Base-by-base conservation (phyloP, 2,888 invertebrate species). In the Chymomyza amoena region DNA sequence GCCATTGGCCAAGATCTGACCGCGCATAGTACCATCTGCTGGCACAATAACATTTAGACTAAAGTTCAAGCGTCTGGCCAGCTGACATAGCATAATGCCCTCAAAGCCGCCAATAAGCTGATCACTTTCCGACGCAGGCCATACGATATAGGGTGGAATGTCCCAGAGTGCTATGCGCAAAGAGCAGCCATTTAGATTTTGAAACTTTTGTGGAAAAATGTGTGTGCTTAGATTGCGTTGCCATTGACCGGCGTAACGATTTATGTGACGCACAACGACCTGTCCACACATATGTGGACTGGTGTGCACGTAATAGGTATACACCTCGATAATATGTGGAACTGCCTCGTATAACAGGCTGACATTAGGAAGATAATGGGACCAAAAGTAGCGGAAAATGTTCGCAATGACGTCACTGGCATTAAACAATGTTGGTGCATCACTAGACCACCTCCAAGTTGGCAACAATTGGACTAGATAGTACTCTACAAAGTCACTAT, bases 11-110 rank as follows among this genome's bases (percentile, higher is more conserved):
- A 77, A 70, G 10, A 73, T 57, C 13, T 56, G 66, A 1, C 85
- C 84, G 3, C 80, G 75, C 32, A 76, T 70, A 36, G 80, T 77
- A 54, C 73, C 60, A 13, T 81, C 71, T 10, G 79, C 72, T 10
- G 79, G 75, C 6, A 78, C 73, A 16, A 76, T 15, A 0, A 77
- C 39, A 4, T 75, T 63, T 4, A 85, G 39, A 0, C 74, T 68
- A 68, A 88, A 88, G 61, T 84, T 81, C 9, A 87, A 57, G 25
- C 77, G 77, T 15, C 72, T 56, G 0, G 81, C 75, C 61, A 87
- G 56, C 15, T 71, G 77, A 5, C 66, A 15, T 5, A 88, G 20
- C n/a, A 88, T n/a, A 3, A 67, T 62, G 6, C 81, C 87, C 59
- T 88, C 87, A 52, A 86, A 80, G 6, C 79, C 82, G 25, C 70